Conservation (phyloP, 2,797 vertebrate species). For the Mallotus villosus region DNA sequence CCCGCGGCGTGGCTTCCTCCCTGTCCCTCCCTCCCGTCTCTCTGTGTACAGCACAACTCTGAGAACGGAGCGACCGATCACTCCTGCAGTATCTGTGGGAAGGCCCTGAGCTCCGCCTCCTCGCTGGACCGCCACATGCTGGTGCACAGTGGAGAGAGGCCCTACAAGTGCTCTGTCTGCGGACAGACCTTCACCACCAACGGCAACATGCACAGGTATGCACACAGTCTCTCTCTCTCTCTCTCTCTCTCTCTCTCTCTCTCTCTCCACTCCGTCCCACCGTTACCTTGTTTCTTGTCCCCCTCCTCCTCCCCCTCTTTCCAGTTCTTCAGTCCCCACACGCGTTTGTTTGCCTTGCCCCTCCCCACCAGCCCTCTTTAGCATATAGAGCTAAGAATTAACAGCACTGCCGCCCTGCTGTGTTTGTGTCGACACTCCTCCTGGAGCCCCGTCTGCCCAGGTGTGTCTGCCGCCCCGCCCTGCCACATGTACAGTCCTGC, state of each 20-base stretch:
- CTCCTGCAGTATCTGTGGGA: constrained; percentile 97
- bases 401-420: background rate
- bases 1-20: background rate
- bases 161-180: constrained; percentile 90
- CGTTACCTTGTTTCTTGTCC: background rate
- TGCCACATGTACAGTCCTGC: background rate
- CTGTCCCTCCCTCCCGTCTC: background rate
- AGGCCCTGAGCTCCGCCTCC: constrained; percentile 95
- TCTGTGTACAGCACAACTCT: constrained; percentile 84
- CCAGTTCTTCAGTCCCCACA: background rate
- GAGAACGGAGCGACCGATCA: constrained; percentile 91
- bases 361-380: background rate
- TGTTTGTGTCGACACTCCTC: constrained; percentile 12
- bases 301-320: no score
- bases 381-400: background rate
- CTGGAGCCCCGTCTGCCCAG: constrained; percentile 4
- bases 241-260: background rate
- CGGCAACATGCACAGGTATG: constrained; percentile 97
- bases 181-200: constrained; percentile 97
- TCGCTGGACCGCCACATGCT: constrained; percentile 98
- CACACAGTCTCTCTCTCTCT: background rate
- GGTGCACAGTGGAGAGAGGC: constrained; percentile 96
- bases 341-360: background rate
- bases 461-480: background rate
- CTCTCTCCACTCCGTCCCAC: background rate